Evolutionary conservation across 2,797 vertebrate species (phyloP).

Genomic region (Podarcis lilfordi): DNA sequence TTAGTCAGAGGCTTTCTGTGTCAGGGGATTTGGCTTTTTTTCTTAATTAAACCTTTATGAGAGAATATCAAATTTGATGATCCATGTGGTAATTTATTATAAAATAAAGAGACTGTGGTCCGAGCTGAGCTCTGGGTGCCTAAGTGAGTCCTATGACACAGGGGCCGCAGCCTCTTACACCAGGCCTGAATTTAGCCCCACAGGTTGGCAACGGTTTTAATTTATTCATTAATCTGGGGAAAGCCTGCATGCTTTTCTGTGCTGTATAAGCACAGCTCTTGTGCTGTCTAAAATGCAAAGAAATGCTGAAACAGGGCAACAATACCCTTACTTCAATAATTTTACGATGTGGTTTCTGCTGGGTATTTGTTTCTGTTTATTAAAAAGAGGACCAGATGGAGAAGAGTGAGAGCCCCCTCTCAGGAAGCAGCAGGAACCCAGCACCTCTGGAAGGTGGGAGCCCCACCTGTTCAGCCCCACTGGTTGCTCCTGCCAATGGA

Average conservation of each 20-base stretch:
- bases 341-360: constrained; percentile 5
- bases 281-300: neutral
- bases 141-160: neutral
- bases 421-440: too few species aligned
- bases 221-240: neutral
- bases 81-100: constrained; percentile 59
- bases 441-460: too few species aligned
- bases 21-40: constrained; percentile 50
- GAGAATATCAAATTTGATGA: constrained; percentile 54
- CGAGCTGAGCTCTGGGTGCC: constrained; percentile 41
- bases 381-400: neutral
- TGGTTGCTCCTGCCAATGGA: neutral
- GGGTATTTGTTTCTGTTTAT: neutral
- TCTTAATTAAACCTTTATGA: constrained; percentile 53
- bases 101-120: constrained; percentile 53
- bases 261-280: neutral
- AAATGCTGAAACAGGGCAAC: neutral
- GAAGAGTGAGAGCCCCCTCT: too few species aligned
- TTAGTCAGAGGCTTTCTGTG: constrained; percentile 50
- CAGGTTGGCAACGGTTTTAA: neutral
- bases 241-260: neutral
- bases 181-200: neutral
- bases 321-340: fast-evolving
- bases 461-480: neutral
- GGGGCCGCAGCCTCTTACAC: neutral